Percentiles rank a stretch among this genome's conserved stretches.
phyloP scores from a whole-genome alignment of 1,140 invertebrate genomes.

The Diorhabda carinulata region DNA sequence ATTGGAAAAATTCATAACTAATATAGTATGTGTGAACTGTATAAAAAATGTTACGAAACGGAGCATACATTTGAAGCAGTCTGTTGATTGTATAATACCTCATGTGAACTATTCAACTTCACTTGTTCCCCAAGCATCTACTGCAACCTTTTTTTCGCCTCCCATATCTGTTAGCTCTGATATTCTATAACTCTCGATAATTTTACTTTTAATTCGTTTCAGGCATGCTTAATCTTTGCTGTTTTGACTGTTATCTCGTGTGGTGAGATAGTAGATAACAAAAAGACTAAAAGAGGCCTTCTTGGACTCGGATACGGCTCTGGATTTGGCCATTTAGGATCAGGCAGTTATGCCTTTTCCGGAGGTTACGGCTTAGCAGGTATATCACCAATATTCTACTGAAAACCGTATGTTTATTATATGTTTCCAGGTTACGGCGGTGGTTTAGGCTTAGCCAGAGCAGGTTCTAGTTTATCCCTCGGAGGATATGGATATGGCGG shows the following conservation, averaged over 20 bases:
- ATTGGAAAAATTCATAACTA: too few species aligned
- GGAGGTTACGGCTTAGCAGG: constrained; percentile 10
- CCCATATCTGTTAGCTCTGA: too few species aligned
- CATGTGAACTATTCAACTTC: too few species aligned
- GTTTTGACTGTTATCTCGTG: constrained; percentile 5
- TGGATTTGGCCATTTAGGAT: constrained; percentile 15
- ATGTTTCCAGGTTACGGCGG: constrained; percentile 4
- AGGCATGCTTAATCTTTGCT: constrained; percentile 6
- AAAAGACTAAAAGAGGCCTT: constrained; percentile 16
- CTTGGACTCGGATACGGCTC: constrained; percentile 13
- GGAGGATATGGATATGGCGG: constrained; percentile 7
- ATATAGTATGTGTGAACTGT: too few species aligned
- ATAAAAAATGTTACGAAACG: too few species aligned
- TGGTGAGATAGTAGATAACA: constrained; percentile 3
- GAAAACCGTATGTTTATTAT: not conserved
- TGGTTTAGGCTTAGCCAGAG: constrained; percentile 9
- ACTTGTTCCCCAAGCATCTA: too few species aligned
- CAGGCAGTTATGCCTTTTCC: constrained; percentile 11
- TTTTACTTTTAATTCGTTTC: not conserved
- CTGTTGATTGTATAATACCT: too few species aligned
- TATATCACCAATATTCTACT: not conserved
- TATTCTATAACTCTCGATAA: too few species aligned
- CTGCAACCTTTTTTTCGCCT: too few species aligned
- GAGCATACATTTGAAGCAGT: too few species aligned
- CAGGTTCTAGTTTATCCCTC: not conserved